Evolutionary conservation across 2,113 vertebrate genomes (phyloP), one percentile per base, ranked within the genome.

Genomic region (Pollachius pollachius): DNA sequence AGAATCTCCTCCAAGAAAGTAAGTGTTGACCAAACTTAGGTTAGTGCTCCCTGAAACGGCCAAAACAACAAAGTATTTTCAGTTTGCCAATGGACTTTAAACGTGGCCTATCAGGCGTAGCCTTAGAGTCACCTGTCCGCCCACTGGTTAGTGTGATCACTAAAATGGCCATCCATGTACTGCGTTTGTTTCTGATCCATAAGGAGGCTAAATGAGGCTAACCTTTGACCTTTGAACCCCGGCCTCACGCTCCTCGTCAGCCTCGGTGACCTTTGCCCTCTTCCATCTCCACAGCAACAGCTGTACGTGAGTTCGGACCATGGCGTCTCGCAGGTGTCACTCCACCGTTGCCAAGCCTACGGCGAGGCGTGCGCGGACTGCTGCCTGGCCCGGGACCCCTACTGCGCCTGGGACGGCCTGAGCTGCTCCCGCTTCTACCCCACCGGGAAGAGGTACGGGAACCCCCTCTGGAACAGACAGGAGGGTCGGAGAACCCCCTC

Each of bases 1-100:
- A 96, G 92, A 90, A 99, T 99, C 84, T 99, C 97, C 64, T 92
- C 96, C 5, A 99, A 99, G 91, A 99, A 99, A 92, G 97, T 99
- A 96, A 92, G 86, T 60, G 11, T 48, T 48, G 9, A 48, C 41
- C 8, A 48, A 9, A 48, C 37, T 37, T 4, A 34, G 30, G 30
- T 34, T 34, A 5, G 30, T 34, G 30, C 30, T 34, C 30, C 4
- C 30, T 34, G 30, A 34, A 34, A 34, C 6, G 30, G 30, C 30
- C 30, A 34, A 34, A 34, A 34, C 30, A 34, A 34, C 30, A 34
- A 4, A 34, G 30, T 34, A 34, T 34, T 34, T 34, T 34, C 6
- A 34, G 30, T 34, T 34, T 34, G 23, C 23, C 23, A 34, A 34
- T 5, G 6, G 4, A 34, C 6, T 34, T 34, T 34, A 34, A 34